phyloP scores from a whole-genome alignment of 1,140 invertebrate genomes.

The Eufriesea mexicana region DNA sequence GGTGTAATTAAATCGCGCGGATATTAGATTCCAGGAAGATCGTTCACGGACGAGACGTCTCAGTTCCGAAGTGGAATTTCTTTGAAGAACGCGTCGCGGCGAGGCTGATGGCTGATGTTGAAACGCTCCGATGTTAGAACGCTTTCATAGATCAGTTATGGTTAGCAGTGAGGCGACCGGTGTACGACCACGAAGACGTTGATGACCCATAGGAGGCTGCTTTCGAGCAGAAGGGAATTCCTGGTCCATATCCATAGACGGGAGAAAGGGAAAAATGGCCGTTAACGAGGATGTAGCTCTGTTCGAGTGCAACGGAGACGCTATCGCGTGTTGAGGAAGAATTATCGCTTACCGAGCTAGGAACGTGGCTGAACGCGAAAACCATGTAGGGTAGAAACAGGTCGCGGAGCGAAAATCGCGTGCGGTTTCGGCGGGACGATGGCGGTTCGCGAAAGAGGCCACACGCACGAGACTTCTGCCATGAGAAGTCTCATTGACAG shows the following conservation, averaged over 20 bases:
- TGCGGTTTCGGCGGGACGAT: neutral
- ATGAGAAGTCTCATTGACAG: slow-evolving; percentile 24
- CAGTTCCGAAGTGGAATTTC: slow-evolving; percentile 1
- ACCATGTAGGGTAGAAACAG: neutral
- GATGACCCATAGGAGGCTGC: neutral
- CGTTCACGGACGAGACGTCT: neutral
- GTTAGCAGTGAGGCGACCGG: too few relatives aligned
- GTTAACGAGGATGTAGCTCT: slow-evolving; percentile 47
- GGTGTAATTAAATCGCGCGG: neutral
- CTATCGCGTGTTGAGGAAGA: slow-evolving; percentile 23
- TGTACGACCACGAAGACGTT: slow-evolving; percentile 9
- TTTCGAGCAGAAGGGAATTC: slow-evolving; percentile 38
- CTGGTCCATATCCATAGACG: slow-evolving; percentile 12
- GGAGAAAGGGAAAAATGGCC: slow-evolving; percentile 13
- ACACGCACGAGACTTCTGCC: neutral
- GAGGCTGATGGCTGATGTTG: neutral
- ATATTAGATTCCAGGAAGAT: neutral
- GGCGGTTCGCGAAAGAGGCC: neutral
- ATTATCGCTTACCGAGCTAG: neutral
- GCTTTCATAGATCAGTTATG: slow-evolving; percentile 22
- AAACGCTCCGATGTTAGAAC: neutral
- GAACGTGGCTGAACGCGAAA: slow-evolving; percentile 12
- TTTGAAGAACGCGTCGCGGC: neutral
- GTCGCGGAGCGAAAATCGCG: neutral
- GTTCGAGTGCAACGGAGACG: slow-evolving; percentile 9